Evolutionary conservation across 2,888 invertebrate genomes (phyloP), one percentile per base, ranked within the genome.

Genomic region (Microplitis deprimator): DNA sequence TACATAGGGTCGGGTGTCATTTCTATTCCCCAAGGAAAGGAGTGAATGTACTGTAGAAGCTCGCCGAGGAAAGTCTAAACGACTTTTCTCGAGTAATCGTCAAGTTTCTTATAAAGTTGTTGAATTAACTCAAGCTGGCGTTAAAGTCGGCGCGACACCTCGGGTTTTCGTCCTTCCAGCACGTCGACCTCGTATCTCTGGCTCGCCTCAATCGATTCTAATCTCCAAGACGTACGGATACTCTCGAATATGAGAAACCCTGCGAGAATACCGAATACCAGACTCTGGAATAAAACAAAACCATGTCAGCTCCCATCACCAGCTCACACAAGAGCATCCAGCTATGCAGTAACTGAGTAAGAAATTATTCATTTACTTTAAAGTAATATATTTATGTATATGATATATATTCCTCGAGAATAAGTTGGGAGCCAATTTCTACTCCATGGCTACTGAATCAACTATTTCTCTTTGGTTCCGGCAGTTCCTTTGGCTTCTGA

Each of bases 321-420:
- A 68, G 39, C 39, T 68, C 68, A 6, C 29, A 29, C 10, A 38
- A 68, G 38, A 39, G 40, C 40, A 39, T 68, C 40, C 40, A 68
- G 68, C 40, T 68, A 38, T n/a, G 40, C n/a, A 39, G n/a, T 39
- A 13, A 20, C 39, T 68, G 40, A 64, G 16, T 64, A 8, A 17
- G 17, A 64, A 7, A 67, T 67, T 67, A 67, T 67, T 70, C 59
- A 13, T 67, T 39, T 67, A 29, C 1, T 13, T 17, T 10, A 16
- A 38, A 59, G 29, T 29, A 6, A 16, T 29, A 50, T 29, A 38
- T 17, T 20, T 6, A n/a, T 5, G 69, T 6, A 64, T 16, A 7
- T 17, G 16, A 76, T 38, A 59, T 40, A 7, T 61, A 77, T 69
- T 86, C 85, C 82, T 87, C 85, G 40, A 85, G 80, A 79, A 86